Base-by-base conservation (phyloP, 2,888 invertebrate genomes). In the Caenorhabditis sp. region DNA sequence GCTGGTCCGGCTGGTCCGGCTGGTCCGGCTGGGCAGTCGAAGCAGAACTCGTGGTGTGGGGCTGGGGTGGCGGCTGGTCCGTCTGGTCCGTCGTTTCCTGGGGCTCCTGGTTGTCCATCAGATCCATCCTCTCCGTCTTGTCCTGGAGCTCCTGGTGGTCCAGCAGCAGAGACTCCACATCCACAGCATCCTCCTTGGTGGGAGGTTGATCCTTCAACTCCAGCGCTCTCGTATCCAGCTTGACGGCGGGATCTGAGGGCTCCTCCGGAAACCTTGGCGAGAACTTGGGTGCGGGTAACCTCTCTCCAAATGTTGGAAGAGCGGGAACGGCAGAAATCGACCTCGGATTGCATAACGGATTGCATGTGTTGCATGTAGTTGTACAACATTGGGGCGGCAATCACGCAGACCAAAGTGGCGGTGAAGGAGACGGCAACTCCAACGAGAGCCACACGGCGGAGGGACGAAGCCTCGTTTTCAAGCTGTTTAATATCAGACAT, bases 281-380 rank as follows among this genome's bases (percentile, higher is more conserved):
- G 75, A 54, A 70, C 70, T 70, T 87, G 87, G 14, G 88, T 87
- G 47, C 87, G 80, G 61, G 87, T 84, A 14, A 89, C 86, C 76
- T 89, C 88, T 63, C 80, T 80, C 88, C 87, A 87, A 77, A 89
- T 83, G 80, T 86, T 86, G 49, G 74, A 73, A 26, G 87, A 86
- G 41, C 88, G 82, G 70, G 88, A 86, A 76, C 86, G 83, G 82
- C 86, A 86, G 84, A 86, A 86, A 51, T 86, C 85, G 47, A 86
- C 79, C 68, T 87, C 87, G 58, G 80, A 80, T 66, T 87, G 87
- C 87, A 87, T 87, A 38, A 85, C 83, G 5, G 86, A 86, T 70
- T 87, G 87, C 88, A 90, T 88, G 81, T 89, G 89, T 84, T 90
- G 90, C 80, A 90, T 85, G 87, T 90, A 89, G 85, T 89, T 89